phyloP scores from a whole-genome alignment of 2,113 vertebrate species.

The Saccopteryx leptura region DNA sequence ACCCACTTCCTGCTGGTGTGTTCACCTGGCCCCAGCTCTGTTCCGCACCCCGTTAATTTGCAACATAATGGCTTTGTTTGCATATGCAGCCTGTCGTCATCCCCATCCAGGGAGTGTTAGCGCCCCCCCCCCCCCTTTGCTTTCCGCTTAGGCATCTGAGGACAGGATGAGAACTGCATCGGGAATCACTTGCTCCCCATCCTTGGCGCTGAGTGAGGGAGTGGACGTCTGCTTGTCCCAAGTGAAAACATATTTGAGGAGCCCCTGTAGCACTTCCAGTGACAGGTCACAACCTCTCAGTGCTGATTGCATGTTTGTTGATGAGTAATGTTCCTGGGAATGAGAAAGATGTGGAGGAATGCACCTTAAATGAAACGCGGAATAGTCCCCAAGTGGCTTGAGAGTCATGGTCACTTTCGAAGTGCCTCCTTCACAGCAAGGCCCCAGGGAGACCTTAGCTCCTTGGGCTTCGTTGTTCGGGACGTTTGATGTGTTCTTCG shows the following conservation, averaged over 20 bases:
- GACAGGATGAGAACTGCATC: background rate
- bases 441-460: background rate
- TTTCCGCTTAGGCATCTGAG: background rate
- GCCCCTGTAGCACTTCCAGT: background rate
- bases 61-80: background rate
- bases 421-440: slow-evolving; percentile 2
- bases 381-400: background rate
- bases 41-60: background rate
- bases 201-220: background rate
- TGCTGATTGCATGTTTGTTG: background rate
- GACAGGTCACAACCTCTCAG: background rate
- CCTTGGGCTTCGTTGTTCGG: slow-evolving; percentile 42
- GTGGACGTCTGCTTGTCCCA: slow-evolving; percentile 27
- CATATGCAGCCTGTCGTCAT: background rate
- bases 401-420: slow-evolving; percentile 12
- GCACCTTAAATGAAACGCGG: background rate
- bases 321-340: slow-evolving; percentile 16
- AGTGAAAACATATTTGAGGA: background rate
- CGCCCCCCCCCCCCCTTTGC: background rate
- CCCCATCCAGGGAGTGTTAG: background rate
- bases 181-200: background rate
- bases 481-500: slow-evolving; percentile 14
- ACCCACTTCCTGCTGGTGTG: background rate
- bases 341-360: slow-evolving; percentile 41
- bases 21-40: background rate